Evolutionary conservation across 1,140 invertebrate genomes (phyloP).

Genomic region (Saccostrea cuccullata): DNA sequence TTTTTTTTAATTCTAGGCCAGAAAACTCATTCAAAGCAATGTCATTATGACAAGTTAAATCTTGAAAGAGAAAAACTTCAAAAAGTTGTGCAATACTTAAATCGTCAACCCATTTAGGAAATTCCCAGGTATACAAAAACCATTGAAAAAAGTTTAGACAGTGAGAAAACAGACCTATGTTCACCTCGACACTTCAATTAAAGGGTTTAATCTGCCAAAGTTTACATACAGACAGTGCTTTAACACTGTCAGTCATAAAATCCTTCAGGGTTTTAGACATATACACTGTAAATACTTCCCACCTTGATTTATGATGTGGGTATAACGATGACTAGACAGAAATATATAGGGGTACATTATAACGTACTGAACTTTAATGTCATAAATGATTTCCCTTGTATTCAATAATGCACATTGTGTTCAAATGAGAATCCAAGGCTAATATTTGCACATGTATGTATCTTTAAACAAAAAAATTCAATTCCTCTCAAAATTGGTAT

Average conservation of each 20-base stretch:
- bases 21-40: background rate
- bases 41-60: background rate
- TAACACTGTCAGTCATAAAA: background rate
- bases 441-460: too few relatives aligned
- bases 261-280: background rate
- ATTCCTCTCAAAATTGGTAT: too few relatives aligned
- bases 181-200: constrained; percentile 4
- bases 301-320: constrained; percentile 1
- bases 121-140: background rate
- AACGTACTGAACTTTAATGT: too few relatives aligned
- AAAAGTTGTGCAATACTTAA: constrained; percentile 21
- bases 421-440: too few relatives aligned
- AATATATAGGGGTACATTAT: too few relatives aligned
- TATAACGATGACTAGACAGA: background rate
- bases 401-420: too few relatives aligned
- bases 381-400: too few relatives aligned
- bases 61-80: background rate
- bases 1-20: background rate
- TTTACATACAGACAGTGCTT: background rate
- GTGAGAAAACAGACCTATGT: constrained; percentile 2
- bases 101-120: background rate
- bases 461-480: too few relatives aligned
- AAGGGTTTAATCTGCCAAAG: constrained; percentile 11
- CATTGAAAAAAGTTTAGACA: background rate
- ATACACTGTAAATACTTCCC: background rate